A percentile compares a stretch with the other conserved stretches of the same genome.
These are phyloP conservation scores for Desoria tigrina DNA, from an alignment of 2,888 invertebrate species.

Conservation along the genomic window DNA sequence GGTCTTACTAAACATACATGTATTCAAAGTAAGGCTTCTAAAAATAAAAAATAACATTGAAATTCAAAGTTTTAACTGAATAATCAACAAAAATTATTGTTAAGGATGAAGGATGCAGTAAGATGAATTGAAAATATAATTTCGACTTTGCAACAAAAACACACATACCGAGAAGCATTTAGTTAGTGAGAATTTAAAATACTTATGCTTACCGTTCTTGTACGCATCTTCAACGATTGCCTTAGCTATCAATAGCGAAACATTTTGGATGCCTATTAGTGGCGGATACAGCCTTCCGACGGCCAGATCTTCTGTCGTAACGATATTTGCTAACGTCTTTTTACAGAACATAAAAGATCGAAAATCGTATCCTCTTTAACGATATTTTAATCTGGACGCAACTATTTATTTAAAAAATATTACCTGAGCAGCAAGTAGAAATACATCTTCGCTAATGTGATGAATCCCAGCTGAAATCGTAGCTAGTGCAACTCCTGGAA, in stretches of 20 bases:
- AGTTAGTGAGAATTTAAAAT: background rate
- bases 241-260: constrained; percentile 86
- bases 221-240: constrained; percentile 87
- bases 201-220: constrained; percentile 71
- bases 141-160: too few species aligned
- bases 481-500: constrained; percentile 93
- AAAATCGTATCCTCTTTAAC: too few species aligned
- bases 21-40: too few species aligned
- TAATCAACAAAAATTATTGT: too few species aligned
- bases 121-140: too few species aligned
- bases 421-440: constrained; percentile 78
- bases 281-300: constrained; percentile 93
- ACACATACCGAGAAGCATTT: too few species aligned
- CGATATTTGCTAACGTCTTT: constrained; percentile 78
- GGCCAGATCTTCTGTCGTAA: constrained; percentile 76
- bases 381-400: background rate
- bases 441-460: constrained; percentile 90
- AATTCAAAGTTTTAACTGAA: too few species aligned
- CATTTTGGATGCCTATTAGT: constrained; percentile 75
- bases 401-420: background rate
- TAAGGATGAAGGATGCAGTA: too few species aligned
- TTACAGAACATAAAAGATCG: constrained; percentile 46
- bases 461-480: constrained; percentile 88
- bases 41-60: too few species aligned
- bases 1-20: too few species aligned